Base-by-base conservation (phyloP, 2,888 invertebrate species). In the Litoditis marina region DNA sequence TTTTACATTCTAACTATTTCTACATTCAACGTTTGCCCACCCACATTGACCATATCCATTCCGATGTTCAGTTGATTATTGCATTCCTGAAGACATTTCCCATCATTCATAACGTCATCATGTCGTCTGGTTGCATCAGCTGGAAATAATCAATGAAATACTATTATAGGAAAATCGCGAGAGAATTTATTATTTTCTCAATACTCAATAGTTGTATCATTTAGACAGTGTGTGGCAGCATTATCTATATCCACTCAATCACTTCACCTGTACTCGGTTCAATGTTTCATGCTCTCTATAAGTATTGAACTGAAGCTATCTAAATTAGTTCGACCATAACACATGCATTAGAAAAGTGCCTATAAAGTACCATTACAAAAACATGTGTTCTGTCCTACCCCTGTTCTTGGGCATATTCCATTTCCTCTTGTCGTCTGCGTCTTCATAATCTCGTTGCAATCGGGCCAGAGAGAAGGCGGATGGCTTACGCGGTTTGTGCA, bases 41-140 rank as follows among this genome's bases (percentile, higher is more conserved):
- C 62, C 50, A 81, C 81, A 73, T 81, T 82, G 53, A 81, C 81
- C 81, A 81, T 81, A 64, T 81, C 81, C 71, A 81, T 74, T 7
- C 79, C 80, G 32, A 73, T 77, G 36, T 76, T 74, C 50, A 81
- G 66, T 34, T 74, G 69, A 42, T 77, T 76, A 63, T 81, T 82
- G 61, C 81, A 81, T 51, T 60, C 62, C 55, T 74, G 68, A 11
- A 81, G 77, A 62, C 81, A 81, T 46, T 74, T 73, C 7, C 73
- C 79, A 55, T 81, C 81, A 50, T 70, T 73, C 44, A 76, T 66
- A 19, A 76, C 76, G 46, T 74, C 74, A 53, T 76, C 76, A 27
- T 73, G 63, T 30, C 71, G 64, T 19, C 70, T 53, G 2, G 64
- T 55, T 25, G 65, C 65, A 56, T 71, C 73, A 51, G 64, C 68